phyloP scores from a whole-genome alignment of 2,888 invertebrate species.

The Chrysopilus asiliformis region DNA sequence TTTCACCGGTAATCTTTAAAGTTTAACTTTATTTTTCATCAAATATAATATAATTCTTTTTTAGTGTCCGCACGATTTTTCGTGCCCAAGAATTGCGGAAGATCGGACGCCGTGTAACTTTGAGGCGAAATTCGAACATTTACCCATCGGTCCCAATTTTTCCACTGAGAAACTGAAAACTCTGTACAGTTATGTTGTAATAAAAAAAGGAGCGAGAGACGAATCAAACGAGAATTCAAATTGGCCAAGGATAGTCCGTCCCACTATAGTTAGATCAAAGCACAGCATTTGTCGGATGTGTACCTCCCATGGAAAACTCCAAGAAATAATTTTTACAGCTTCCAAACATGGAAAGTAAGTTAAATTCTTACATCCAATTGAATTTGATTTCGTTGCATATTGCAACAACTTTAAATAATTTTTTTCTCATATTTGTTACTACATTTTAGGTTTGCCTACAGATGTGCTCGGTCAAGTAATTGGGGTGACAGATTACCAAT shows the following conservation, averaged over 20 bases:
- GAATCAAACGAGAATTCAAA: conserved; percentile 35
- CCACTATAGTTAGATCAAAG: conserved; percentile 51
- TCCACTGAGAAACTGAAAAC: conserved; percentile 38
- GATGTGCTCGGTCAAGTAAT: conserved; percentile 54
- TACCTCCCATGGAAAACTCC: conserved; percentile 54
- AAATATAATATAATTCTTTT: too few species aligned
- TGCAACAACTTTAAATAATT: conserved; percentile 1
- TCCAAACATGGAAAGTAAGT: conserved; percentile 59
- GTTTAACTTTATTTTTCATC: conserved; percentile 9
- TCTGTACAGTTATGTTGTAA: conserved; percentile 63
- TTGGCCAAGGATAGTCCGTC: conserved; percentile 72
- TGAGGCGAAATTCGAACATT: conserved; percentile 44
- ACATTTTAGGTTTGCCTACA: conserved; percentile 51
- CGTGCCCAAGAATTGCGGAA: conserved; percentile 52
- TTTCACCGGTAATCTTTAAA: conserved; percentile 52
- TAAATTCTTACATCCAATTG: conserved; percentile 1
- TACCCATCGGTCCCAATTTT: conserved; percentile 39
- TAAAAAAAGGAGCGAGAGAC: conserved; percentile 56
- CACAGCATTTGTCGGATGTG: conserved; percentile 71
- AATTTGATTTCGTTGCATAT: conserved; percentile 3
- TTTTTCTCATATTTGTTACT: conserved; percentile 18
- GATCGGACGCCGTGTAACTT: conserved; percentile 70
- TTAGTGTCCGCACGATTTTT: conserved; percentile 68
- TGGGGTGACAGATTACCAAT: conserved; percentile 76
- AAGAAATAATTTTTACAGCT: conserved; percentile 64